Conservation (phyloP, 2,113 vertebrate species). For the Indri indri region DNA sequence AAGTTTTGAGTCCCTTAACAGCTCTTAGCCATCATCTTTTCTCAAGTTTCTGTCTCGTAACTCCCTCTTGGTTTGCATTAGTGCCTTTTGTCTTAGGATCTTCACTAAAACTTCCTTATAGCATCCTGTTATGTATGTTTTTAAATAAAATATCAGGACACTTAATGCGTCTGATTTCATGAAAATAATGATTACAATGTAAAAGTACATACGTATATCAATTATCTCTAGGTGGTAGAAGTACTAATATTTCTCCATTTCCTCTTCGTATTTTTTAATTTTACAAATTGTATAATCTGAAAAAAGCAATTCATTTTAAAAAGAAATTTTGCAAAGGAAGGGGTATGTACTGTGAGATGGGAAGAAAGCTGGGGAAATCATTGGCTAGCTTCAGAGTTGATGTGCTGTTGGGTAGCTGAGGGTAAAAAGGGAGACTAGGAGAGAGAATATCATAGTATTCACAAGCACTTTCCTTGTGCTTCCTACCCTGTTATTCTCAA, state of each 20-base stretch:
- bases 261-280: background rate
- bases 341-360: background rate
- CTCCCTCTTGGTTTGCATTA: background rate
- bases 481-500: background rate
- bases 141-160: background rate
- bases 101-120: background rate
- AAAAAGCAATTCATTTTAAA: background rate
- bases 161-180: background rate
- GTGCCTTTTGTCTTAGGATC: background rate
- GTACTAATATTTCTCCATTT: background rate
- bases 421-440: background rate
- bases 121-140: background rate
- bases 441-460: background rate
- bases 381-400: background rate
- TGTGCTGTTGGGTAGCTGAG: background rate
- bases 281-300: background rate
- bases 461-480: background rate
- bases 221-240: background rate
- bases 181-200: background rate
- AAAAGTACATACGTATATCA: background rate
- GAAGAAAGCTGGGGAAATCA: background rate
- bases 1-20: background rate
- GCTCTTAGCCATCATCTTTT: background rate
- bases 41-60: background rate
- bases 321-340: constrained; percentile 1